Evolutionary conservation across 2,888 invertebrate genomes (phyloP), one percentile per base, ranked within the genome.

Genomic region (Cheilosia grossa): DNA sequence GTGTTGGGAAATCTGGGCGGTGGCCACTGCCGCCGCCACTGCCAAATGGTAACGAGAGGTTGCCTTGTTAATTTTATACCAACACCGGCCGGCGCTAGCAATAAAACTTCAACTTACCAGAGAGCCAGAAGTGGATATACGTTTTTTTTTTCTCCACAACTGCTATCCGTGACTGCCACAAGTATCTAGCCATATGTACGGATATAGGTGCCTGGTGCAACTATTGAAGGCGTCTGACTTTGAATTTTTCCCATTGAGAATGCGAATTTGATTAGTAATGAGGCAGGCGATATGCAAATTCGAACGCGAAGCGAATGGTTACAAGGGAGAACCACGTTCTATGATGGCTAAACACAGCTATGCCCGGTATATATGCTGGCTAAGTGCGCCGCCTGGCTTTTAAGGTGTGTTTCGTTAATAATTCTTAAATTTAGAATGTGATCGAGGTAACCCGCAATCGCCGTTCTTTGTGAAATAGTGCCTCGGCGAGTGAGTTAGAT

Each of bases 241-340:
- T 85, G 85, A 85, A 85, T 81, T 81, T 72, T 80, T 13, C 47
- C 54, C 70, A 74, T 83, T 74, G 53, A 59, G 37, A 85, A 85
- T 75, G 85, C 63, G 70, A 75, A 47, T 77, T 67, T 77, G 70
- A 77, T 85, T 81, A 59, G 75, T 67, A 81, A 85, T 85, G 75
- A 81, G 80, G 61, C 75, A 80, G 75, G 61, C 81, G 75, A 73
- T 85, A 85, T 85, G 85, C 75, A 85, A 85, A 85, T 79, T 70
- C 40, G 30, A 66, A 47, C 33, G 30, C 51, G 51, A 44, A n/a
- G 13, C 66, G 66, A 82, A 67, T 82, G 66, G 77, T 67, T 67
- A 66, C 78, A 82, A 53, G 74, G 74, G 69, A 79, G 70, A 66
- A 70, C 67, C 49, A 17, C n/a, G 17, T 1, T 10, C 15, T 19